Evolutionary conservation across 2,113 vertebrate genomes (phyloP).

Genomic region (Callipepla californica): DNA sequence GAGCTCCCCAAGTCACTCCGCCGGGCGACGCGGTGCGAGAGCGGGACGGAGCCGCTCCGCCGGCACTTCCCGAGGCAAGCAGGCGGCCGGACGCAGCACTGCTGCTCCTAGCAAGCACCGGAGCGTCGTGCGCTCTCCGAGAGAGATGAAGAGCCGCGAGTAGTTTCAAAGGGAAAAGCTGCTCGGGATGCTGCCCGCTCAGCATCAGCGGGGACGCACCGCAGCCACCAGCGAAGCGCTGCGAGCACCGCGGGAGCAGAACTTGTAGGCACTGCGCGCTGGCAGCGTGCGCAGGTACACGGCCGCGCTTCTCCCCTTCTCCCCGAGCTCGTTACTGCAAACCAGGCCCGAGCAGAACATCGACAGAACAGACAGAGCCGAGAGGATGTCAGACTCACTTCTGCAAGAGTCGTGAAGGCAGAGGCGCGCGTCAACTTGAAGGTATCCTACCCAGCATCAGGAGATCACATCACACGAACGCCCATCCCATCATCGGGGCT

Average conservation of each 20-base stretch:
- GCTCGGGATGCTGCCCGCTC: not conserved
- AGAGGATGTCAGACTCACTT: not conserved
- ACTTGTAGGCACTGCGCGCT: not conserved
- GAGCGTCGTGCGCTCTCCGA: not conserved
- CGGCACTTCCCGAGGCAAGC: not conserved
- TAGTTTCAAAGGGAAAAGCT: not conserved
- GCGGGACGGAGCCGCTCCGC: accelerated
- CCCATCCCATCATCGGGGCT: constrained; percentile 34
- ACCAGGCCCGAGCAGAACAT: constrained; percentile 30
- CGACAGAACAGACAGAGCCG: not conserved
- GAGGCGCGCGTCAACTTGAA: not conserved
- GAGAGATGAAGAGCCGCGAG: not conserved
- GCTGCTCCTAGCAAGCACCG: not conserved
- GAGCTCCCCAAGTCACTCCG: not conserved
- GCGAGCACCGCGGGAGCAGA: not conserved
- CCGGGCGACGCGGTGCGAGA: not conserved
- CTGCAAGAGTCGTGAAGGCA: constrained; percentile 1
- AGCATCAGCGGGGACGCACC: not conserved
- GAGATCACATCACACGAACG: not conserved
- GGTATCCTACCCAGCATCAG: not conserved
- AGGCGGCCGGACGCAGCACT: not conserved
- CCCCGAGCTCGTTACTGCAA: not conserved
- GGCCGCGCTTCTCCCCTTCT: not conserved
- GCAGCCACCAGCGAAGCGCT: constrained; percentile 7
- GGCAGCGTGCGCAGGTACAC: not conserved